A percentile compares a stretch with the other conserved stretches of the same genome.
phyloP scores from a whole-genome alignment of 2,888 invertebrate species.

The Drosophila ustulata region DNA sequence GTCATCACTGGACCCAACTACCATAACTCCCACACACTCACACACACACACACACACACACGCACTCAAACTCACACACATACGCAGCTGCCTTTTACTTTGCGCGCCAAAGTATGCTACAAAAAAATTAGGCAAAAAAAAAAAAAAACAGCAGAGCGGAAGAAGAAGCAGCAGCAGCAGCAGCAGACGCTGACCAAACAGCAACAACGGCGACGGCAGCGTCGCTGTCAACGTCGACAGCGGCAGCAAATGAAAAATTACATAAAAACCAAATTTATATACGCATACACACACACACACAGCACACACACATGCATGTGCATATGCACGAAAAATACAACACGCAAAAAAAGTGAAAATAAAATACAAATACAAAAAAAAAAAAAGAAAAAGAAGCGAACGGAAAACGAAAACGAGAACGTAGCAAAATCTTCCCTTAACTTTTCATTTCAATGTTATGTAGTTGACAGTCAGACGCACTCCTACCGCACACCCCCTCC shows the following conservation, averaged over 20 bases:
- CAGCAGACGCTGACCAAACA: constrained; percentile 51
- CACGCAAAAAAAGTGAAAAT: constrained; percentile 24
- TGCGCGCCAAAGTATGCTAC: constrained; percentile 65
- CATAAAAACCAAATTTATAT: constrained; percentile 79
- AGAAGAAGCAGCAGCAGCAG: constrained; percentile 7
- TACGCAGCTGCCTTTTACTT: constrained; percentile 54
- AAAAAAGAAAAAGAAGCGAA: constrained; percentile 31
- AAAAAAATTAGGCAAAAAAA: constrained; percentile 24
- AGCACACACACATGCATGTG: constrained; percentile 39
- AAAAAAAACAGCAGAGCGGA: background rate
- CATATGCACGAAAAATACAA: constrained; percentile 42
- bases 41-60: background rate
- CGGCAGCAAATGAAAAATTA: constrained; percentile 73
- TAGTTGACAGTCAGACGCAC: constrained; percentile 74
- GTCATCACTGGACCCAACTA: constrained; percentile 31
- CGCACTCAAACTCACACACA: background rate
- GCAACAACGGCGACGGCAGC: constrained; percentile 15
- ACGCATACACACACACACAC: constrained; percentile 40
- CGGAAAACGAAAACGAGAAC: constrained; percentile 17
- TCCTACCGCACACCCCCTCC: background rate
- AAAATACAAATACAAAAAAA: constrained; percentile 19
- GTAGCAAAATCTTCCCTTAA: constrained; percentile 73
- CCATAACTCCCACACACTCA: background rate
- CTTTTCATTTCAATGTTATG: constrained; percentile 73
- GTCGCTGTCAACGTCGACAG: constrained; percentile 32